These are phyloP conservation scores for Coturnix japonica DNA, from an alignment of 2,113 vertebrate species.

Conservation along the genomic window DNA sequence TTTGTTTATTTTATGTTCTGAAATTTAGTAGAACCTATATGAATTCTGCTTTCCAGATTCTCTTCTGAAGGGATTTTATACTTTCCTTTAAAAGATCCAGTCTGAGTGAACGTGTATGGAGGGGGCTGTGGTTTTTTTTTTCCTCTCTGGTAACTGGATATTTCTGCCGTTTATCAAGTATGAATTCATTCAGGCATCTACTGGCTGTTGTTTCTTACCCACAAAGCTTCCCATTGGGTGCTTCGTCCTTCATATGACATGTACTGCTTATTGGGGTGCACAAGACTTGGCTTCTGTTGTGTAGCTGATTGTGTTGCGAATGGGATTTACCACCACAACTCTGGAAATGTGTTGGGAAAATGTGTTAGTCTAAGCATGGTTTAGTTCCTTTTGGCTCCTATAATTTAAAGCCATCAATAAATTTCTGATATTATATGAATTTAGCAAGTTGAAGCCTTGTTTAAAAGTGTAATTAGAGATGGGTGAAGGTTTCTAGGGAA, in stretches of 20 bases:
- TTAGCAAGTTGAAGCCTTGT: background rate
- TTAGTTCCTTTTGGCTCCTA: background rate
- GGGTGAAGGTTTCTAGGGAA: background rate
- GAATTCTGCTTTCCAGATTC: background rate
- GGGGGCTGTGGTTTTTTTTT: background rate
- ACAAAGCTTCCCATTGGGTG: background rate
- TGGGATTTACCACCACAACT: background rate
- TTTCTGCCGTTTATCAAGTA: slow-evolving; percentile 17
- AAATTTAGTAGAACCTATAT: background rate
- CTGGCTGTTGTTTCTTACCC: background rate
- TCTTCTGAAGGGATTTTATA: background rate
- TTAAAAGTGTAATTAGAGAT: background rate
- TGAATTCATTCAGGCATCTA: background rate
- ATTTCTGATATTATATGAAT: background rate
- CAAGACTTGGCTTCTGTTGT: background rate
- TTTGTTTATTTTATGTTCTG: slow-evolving; percentile 11
- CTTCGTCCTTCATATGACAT: background rate
- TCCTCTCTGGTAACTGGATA: background rate
- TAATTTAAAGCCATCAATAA: background rate
- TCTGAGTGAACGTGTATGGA: background rate
- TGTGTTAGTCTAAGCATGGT: background rate
- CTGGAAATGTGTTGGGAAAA: background rate
- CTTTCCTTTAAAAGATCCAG: background rate
- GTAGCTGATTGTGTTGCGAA: background rate
- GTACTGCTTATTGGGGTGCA: background rate